Base-by-base conservation (phyloP, 2,888 invertebrate species). In the Drosophila atroscutellata region DNA sequence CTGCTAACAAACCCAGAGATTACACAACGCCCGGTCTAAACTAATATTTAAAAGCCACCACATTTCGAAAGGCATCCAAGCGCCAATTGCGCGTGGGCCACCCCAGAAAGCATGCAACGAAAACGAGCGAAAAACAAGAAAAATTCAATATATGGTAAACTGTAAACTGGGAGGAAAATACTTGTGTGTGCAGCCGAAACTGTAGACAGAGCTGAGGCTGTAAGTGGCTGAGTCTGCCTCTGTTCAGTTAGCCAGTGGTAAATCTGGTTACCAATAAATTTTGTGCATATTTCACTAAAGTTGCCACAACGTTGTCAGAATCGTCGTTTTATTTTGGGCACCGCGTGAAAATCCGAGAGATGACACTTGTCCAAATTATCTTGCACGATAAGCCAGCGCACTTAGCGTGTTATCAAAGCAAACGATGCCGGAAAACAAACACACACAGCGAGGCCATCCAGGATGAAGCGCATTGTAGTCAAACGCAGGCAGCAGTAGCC, bases 321-420 rank as follows among this genome's bases (percentile, higher is more conserved):
- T 63, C 65, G 65, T 52, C 68, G 62, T 36, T 34, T 50, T 55
- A 20, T 57, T 71, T 65, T 61, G 61, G 65, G 50, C 66, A 72
- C 60, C 83, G 86, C 88, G 90, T 87, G 89, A 86, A 86, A 86
- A 86, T 84, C 81, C 83, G 75, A 86, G 80, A 88, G 84, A 89
- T 90, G 89, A 83, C 89, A 90, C 83, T 89, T 89, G 87, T 87
- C 85, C 89, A 90, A 87, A 90, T 89, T 85, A 90, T 89, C 85
- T 89, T 89, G 79, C 75, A 62, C 85, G 83, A 87, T 89, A 89
- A 90, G 83, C 83, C 87, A 86, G 89, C 81, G 78, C 89, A 87
- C 89, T 87, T 87, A 87, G 84, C 88, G 88, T 87, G 86, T 86
- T 86, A 86, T 86, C 86, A 89, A 82, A 75, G 85, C 85, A 75